phyloP scores from a whole-genome alignment of 1,140 invertebrate genomes.

The Hylaeus anthracinus region DNA sequence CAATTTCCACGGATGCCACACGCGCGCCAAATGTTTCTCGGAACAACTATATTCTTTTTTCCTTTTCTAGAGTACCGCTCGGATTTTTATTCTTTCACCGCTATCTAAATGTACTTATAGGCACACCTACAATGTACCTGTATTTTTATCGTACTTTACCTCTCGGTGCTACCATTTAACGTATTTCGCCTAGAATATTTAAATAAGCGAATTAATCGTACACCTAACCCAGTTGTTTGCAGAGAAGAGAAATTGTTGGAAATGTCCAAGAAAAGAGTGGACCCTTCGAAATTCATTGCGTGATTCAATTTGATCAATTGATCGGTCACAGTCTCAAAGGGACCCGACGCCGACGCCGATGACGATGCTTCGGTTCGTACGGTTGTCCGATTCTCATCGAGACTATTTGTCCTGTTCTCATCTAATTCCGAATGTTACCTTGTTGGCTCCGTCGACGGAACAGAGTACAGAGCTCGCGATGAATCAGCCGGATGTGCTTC shows the following conservation, averaged over 20 bases:
- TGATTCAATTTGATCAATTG: not conserved
- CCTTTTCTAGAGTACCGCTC: not conserved
- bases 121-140: no score
- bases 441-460: slow-evolving; percentile 33
- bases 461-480: slow-evolving; percentile 39
- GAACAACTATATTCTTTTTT: slow-evolving; percentile 22
- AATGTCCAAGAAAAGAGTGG: no score
- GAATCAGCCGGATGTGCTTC: slow-evolving; percentile 61
- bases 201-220: no score
- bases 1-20: slow-evolving; percentile 8
- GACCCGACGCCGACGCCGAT: not conserved
- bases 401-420: not conserved
- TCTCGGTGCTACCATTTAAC: no score
- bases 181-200: no score
- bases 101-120: no score
- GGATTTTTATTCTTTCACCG: no score
- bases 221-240: no score
- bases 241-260: no score
- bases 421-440: slow-evolving; percentile 33
- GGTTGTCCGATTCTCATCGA: not conserved
- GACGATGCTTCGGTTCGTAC: not conserved
- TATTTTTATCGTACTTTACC: no score
- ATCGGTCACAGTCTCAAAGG: not conserved
- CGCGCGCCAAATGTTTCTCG: slow-evolving; percentile 8
- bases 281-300: not conserved